Evolutionary conservation across 1,140 invertebrate genomes (phyloP).

Genomic region (Papilio helenus): DNA sequence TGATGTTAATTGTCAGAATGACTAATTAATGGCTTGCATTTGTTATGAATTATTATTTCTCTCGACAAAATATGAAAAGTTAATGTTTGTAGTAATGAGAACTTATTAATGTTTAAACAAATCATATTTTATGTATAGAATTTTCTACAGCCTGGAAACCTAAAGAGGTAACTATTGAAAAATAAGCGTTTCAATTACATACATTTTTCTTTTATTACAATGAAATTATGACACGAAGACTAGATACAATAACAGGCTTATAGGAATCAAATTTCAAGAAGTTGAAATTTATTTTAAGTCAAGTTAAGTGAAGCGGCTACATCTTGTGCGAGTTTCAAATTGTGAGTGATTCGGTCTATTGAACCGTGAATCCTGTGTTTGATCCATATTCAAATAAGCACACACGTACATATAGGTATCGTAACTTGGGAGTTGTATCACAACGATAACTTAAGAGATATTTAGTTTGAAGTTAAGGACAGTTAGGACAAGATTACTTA

Average conservation of each 20-base stretch:
- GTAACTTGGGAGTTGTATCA: neutral
- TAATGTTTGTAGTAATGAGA: neutral
- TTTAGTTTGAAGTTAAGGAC: neutral
- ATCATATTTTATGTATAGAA: too few relatives aligned
- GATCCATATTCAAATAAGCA: neutral
- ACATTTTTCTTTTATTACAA: neutral
- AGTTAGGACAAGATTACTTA: too few relatives aligned
- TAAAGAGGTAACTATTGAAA: neutral
- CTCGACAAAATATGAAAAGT: neutral
- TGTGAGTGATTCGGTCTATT: constrained; percentile 18
- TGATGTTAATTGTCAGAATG: constrained; percentile 27
- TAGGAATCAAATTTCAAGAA: neutral
- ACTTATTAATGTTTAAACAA: too few relatives aligned
- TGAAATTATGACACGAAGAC: neutral
- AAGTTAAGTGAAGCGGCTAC: constrained; percentile 8
- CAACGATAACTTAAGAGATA: neutral
- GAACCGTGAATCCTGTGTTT: constrained; percentile 22
- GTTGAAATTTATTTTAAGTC: neutral
- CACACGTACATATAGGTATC: neutral
- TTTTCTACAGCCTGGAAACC: too few relatives aligned
- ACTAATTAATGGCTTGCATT: constrained; percentile 10
- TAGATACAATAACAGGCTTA: neutral
- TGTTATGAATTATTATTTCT: constrained; percentile 7
- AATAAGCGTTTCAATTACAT: neutral
- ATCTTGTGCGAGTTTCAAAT: constrained; percentile 13